These are phyloP conservation scores for Pedionomus torquatus DNA, from an alignment of 2,113 vertebrate species.

Conservation along the genomic window DNA sequence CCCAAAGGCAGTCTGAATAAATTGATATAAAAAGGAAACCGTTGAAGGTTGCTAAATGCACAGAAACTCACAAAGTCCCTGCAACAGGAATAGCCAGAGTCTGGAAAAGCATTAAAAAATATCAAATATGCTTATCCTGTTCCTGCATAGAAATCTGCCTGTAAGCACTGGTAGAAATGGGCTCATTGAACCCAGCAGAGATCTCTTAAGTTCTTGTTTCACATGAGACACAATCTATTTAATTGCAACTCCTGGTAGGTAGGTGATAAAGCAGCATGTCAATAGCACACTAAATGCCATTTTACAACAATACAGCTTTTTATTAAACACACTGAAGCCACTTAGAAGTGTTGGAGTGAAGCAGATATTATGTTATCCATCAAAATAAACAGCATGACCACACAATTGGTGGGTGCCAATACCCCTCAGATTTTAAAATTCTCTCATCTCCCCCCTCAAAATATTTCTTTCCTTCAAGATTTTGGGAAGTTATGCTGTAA, in stretches of 20 bases:
- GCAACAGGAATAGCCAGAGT: neutral
- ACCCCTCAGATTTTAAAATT: neutral
- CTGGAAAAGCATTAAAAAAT: neutral
- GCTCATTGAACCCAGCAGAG: neutral
- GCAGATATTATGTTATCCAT: neutral
- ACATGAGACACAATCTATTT: accelerated
- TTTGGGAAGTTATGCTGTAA: too few species aligned
- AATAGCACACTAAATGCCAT: neutral
- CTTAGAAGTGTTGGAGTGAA: neutral
- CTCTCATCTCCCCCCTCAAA: neutral
- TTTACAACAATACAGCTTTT: neutral
- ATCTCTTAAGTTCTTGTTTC: neutral
- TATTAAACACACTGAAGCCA: neutral
- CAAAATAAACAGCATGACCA: neutral
- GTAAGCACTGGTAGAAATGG: neutral
- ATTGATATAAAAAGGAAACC: neutral
- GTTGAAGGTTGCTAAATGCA: neutral
- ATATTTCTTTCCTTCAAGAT: neutral
- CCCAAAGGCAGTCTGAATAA: neutral
- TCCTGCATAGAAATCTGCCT: neutral
- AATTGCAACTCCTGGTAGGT: neutral
- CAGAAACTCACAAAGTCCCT: neutral
- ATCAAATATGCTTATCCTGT: neutral
- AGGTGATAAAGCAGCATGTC: neutral
- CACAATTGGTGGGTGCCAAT: neutral